Percentiles rank a stretch among this genome's conserved stretches.
phyloP scores from a whole-genome alignment of 2,888 invertebrate genomes.

The Apoda limacodes region DNA sequence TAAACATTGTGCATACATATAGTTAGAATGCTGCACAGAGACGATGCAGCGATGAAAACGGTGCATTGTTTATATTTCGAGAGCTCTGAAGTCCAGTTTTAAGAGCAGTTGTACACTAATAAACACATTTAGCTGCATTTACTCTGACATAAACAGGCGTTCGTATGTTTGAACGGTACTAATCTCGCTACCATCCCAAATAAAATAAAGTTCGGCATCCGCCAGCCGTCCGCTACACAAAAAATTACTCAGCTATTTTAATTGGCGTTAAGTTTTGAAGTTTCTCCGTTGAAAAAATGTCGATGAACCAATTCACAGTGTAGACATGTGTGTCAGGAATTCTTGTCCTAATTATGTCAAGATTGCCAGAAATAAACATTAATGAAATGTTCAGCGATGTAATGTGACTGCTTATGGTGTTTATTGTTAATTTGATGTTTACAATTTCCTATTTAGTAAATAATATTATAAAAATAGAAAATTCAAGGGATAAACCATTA shows the following conservation, averaged over 20 bases:
- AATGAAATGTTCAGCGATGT: too few relatives aligned
- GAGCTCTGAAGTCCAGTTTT: constrained; percentile 33
- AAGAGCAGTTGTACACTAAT: constrained; percentile 42
- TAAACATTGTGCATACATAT: constrained; percentile 28
- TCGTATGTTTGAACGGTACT: constrained; percentile 51
- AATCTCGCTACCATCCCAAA: constrained; percentile 52
- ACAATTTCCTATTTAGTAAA: too few relatives aligned
- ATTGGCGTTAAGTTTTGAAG: constrained; percentile 58
- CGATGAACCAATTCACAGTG: constrained; percentile 42
- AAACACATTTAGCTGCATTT: constrained; percentile 54
- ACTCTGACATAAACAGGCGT: constrained; percentile 44
- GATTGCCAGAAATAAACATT: too few relatives aligned
- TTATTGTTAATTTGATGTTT: constrained; percentile 16
- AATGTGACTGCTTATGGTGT: constrained; percentile 3
- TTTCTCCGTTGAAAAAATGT: constrained; percentile 44
- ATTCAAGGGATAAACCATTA: too few relatives aligned
- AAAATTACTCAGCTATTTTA: constrained; percentile 62
- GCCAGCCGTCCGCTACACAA: constrained; percentile 45
- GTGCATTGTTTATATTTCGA: constrained; percentile 43
- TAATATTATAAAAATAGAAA: too few relatives aligned
- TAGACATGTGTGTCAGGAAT: constrained; percentile 30
- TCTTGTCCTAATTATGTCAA: too few relatives aligned
- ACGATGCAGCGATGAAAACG: constrained; percentile 43
- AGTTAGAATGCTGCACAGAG: constrained; percentile 34
- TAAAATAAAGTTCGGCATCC: constrained; percentile 54